Conservation (phyloP, 2,797 vertebrate genomes). For the Paedocypris micromegethes region DNA sequence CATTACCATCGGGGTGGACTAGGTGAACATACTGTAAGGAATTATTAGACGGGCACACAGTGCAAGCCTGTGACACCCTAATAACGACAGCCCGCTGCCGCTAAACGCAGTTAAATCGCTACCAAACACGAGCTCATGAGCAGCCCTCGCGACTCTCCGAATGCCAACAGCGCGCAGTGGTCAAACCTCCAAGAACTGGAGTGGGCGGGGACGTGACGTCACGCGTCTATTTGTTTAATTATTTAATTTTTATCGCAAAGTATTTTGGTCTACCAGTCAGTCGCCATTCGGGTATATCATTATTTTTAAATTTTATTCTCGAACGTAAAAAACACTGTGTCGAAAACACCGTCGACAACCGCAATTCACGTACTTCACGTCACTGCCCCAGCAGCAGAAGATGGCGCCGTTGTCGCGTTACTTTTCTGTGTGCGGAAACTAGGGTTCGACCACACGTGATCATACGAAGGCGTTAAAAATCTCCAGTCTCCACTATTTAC, state of each 20-base stretch:
- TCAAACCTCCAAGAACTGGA: slow-evolving; percentile 56
- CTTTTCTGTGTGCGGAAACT: neutral
- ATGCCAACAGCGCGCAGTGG: slow-evolving; percentile 59
- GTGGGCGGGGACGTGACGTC: slow-evolving; percentile 53
- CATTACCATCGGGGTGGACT: neutral
- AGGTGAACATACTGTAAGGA: slow-evolving; percentile 1
- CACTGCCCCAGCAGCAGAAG: neutral
- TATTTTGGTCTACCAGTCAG: too few species aligned
- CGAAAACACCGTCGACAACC: neutral
- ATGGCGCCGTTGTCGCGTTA: slow-evolving; percentile 9
- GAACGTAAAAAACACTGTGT: neutral
- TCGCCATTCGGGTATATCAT: neutral
- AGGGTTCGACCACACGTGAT: too few species aligned
- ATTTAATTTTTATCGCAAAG: too few species aligned
- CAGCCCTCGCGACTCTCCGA: slow-evolving; percentile 53
- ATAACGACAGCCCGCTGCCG: slow-evolving; percentile 35
- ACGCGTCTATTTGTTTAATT: neutral
- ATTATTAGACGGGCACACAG: neutral
- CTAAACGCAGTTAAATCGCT: slow-evolving; percentile 41
- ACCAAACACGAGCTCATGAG: slow-evolving; percentile 4
- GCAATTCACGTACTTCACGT: slow-evolving; percentile 15
- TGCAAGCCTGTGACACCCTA: neutral
- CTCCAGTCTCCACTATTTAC: too few species aligned
- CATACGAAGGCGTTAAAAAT: too few species aligned
- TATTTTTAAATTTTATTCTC: neutral